Evolutionary conservation across 1,140 invertebrate species (phyloP), one percentile per base, ranked within the genome.

Genomic region (Ceratosolen solmsi): DNA sequence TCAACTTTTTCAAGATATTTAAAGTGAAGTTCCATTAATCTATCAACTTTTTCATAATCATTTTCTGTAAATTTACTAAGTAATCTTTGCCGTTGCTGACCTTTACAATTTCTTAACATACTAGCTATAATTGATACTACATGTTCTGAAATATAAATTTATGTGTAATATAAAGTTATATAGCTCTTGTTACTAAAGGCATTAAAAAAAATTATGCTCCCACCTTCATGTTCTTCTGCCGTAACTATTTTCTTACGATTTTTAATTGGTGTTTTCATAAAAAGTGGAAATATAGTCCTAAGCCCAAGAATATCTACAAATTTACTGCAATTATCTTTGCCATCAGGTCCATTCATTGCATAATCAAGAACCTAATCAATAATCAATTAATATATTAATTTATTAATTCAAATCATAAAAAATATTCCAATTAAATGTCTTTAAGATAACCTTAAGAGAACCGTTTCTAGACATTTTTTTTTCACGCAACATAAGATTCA

Each of bases 221-320:
- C 89, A 95, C 96, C 96, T 94, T 99, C 98, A 86, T 98, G 96
- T 90, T 99, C 97, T 89, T 98, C 96, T 9, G 96, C 93, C 13
- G 96, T 96, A 22, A 98, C 93, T 49, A 98, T 94, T 86, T 96
- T 95, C 89, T 96, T 96, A 83, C 96, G 93, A 85, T 95, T 95
- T 86, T 96, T 96, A 79, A 96, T 97, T 7, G 98, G 98, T 0
- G 98, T 99, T 93, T 99, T 98, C 98, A 99, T 99, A 88, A 99
- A 99, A 0, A 99, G 91, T 1, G 99, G 98, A 92, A 99, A 99
- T 75, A 99, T 96, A 1, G 97, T 99, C 46, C 98, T 92, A 13
- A 99, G 93, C 0, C 99, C 99, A 2, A 99, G 93, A 86, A 99
- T 99, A 89, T 99, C 99, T 0, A 99, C 97, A 92, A 99, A 99